phyloP scores from a whole-genome alignment of 2,888 invertebrate genomes.

The Melanotus villosus region DNA sequence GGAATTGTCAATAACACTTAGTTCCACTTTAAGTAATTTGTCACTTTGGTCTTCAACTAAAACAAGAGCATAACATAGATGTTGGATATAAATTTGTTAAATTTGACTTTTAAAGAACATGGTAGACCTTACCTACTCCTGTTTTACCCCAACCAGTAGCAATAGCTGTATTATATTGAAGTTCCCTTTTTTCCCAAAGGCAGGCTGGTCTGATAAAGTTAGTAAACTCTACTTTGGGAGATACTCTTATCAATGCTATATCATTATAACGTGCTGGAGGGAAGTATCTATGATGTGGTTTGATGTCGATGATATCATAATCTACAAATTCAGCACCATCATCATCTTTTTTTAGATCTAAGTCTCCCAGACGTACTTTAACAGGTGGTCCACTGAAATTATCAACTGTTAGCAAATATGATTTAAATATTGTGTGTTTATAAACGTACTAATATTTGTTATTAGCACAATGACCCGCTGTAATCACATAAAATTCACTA shows the following conservation, averaged over 20 bases:
- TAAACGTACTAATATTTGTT: slow-evolving; percentile 57
- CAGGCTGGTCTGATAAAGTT: slow-evolving; percentile 76
- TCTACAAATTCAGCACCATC: slow-evolving; percentile 71
- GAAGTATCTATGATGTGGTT: slow-evolving; percentile 72
- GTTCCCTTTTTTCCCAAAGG: slow-evolving; percentile 68
- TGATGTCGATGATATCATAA: slow-evolving; percentile 67
- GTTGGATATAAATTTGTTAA: too few relatives aligned
- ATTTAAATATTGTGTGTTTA: background rate
- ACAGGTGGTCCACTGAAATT: slow-evolving; percentile 68
- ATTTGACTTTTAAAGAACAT: background rate
- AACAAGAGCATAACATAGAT: too few relatives aligned
- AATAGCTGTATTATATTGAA: slow-evolving; percentile 68
- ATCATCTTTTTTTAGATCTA: slow-evolving; percentile 69
- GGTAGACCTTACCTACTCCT: slow-evolving; percentile 37
- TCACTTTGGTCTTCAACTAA: slow-evolving; percentile 62
- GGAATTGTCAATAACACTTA: slow-evolving; percentile 64
- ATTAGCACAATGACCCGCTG: slow-evolving; percentile 73
- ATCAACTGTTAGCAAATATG: slow-evolving; percentile 23
- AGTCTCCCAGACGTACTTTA: slow-evolving; percentile 73
- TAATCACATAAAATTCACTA: slow-evolving; percentile 70
- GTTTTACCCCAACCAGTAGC: slow-evolving; percentile 78
- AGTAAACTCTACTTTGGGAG: slow-evolving; percentile 66
- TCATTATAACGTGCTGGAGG: slow-evolving; percentile 75
- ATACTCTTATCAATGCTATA: slow-evolving; percentile 75
- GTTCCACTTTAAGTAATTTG: slow-evolving; percentile 66